Percentiles rank a stretch among this genome's conserved stretches.
Conservation (phyloP, 1,140 invertebrate genomes). For the Lanistes nyassanus region DNA sequence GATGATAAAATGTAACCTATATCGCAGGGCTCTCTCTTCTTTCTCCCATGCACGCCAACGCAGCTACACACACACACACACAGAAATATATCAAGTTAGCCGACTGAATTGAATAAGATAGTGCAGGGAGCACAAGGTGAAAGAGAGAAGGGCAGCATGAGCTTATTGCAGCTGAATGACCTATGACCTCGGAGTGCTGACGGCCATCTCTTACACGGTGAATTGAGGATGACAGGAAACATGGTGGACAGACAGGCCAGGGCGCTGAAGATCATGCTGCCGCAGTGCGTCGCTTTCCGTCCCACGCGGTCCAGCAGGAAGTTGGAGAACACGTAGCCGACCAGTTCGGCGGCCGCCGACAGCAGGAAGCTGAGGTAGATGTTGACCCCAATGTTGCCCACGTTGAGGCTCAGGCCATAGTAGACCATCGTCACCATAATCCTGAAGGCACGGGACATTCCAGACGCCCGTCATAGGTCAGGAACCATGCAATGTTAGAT, state of each 20-base stretch:
- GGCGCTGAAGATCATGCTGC: constrained; percentile 45
- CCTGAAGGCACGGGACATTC: constrained; percentile 64
- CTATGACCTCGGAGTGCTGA: no score
- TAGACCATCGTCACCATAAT: constrained; percentile 73
- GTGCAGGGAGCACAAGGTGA: no score
- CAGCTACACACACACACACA: no score
- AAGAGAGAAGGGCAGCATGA: no score
- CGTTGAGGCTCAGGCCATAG: constrained; percentile 73
- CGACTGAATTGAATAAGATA: no score
- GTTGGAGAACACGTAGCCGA: constrained; percentile 75
- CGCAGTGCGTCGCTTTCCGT: constrained; percentile 39
- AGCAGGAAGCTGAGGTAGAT: constrained; percentile 59
- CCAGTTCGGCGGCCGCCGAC: constrained; percentile 78
- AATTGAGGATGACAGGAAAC: constrained; percentile 30
- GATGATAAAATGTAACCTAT: no score
- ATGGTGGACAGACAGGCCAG: constrained; percentile 42
- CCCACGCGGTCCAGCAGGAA: constrained; percentile 59
- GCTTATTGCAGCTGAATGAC: no score
- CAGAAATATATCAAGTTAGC: no score
- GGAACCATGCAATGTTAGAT: no score
- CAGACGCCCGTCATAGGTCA: no score
- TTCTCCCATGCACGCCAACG: no score
- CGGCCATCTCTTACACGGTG: constrained; percentile 25
- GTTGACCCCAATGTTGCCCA: constrained; percentile 40
- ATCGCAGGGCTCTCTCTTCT: no score